Evolutionary conservation across 2,113 vertebrate genomes (phyloP).

Genomic region (Vombatus ursinus): DNA sequence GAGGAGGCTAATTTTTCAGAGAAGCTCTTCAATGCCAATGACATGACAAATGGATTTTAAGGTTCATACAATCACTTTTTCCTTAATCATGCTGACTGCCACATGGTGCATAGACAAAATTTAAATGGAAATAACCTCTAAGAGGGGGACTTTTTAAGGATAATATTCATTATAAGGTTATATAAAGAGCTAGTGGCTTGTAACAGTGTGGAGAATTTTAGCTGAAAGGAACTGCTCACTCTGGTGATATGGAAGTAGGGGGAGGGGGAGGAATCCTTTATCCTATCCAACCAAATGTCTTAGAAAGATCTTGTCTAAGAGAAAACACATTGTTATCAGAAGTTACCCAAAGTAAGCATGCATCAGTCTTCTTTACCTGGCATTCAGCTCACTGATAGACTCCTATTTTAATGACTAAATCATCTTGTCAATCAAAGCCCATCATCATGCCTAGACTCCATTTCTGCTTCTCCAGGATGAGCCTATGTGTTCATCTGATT

Average conservation of each 20-base stretch:
- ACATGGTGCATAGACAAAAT: conserved; percentile 46
- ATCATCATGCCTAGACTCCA: conserved; percentile 60
- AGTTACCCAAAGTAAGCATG: conserved; percentile 56
- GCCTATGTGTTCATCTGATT: conserved; percentile 62
- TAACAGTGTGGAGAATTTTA: conserved; percentile 15
- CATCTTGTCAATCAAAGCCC: conserved; percentile 69
- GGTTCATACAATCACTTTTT: conserved; percentile 56
- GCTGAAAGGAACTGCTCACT: conserved; percentile 13
- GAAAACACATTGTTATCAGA: conserved; percentile 67
- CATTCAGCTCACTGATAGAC: conserved; percentile 65
- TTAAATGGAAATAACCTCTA: conserved; percentile 63
- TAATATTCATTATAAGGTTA: conserved; percentile 33
- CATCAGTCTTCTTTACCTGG: conserved; percentile 53
- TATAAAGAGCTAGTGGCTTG: conserved; percentile 5
- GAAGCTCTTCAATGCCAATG: conserved; percentile 53
- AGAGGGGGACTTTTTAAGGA: conserved; percentile 35
- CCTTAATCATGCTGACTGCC: conserved; percentile 59
- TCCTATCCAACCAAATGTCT: conserved; percentile 49
- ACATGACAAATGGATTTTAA: conserved; percentile 72
- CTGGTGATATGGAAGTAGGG: neutral
- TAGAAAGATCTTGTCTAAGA: conserved; percentile 65
- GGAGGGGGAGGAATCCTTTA: neutral
- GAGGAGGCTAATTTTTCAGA: conserved; percentile 67
- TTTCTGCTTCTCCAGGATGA: conserved; percentile 61
- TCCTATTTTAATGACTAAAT: conserved; percentile 74